Conservation (phyloP, 1,140 invertebrate species). For the Stenopsyche tienmushanensis region DNA sequence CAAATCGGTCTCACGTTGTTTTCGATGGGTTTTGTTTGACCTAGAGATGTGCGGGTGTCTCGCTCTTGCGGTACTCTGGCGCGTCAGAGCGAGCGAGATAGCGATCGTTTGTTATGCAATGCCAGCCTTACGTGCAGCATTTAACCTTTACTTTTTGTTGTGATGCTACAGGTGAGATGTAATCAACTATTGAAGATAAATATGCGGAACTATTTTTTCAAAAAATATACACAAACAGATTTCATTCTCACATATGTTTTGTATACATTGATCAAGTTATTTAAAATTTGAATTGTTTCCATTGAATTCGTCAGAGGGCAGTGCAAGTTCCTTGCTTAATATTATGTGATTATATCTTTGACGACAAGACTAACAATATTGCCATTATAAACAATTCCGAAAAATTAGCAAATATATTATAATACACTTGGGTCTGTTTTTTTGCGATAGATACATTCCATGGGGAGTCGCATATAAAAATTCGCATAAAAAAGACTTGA, state of each 20-base stretch:
- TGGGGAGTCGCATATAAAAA: no score
- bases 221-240: background rate
- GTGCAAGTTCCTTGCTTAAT: no score
- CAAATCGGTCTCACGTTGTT: constrained; percentile 9
- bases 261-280: background rate
- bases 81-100: background rate
- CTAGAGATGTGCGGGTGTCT: constrained; percentile 1
- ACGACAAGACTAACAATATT: background rate
- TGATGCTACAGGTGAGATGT: constrained; percentile 4
- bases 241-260: background rate
- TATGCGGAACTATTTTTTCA: background rate
- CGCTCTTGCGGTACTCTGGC: background rate
- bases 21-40: constrained; percentile 13
- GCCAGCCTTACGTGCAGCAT: background rate
- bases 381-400: background rate
- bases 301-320: no score
- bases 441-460: no score
- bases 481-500: background rate
- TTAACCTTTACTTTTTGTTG: constrained; percentile 23
- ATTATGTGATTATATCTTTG: background rate
- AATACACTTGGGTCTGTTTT: background rate
- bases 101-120: constrained; percentile 15
- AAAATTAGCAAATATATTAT: background rate
- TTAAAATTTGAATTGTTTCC: no score
- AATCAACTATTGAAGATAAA: background rate